Evolutionary conservation across 2,888 invertebrate species (phyloP).

Genomic region (Cheilosia vernalis): DNA sequence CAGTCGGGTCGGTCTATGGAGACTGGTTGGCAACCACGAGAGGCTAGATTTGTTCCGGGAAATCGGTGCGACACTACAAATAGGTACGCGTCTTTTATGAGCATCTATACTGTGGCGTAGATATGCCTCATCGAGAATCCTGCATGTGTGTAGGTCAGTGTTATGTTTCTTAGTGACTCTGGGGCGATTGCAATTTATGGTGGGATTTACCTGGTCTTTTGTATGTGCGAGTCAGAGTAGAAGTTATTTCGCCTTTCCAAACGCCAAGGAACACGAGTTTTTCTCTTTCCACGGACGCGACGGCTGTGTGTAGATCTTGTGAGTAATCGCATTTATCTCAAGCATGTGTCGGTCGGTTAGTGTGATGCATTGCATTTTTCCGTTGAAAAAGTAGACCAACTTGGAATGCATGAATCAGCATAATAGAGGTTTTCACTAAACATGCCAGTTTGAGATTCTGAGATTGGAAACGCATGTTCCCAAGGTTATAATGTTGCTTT

Average conservation of each 20-base stretch:
- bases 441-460: constrained; percentile 42
- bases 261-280: constrained; percentile 27
- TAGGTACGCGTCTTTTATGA: constrained; percentile 56
- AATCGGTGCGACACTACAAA: constrained; percentile 65
- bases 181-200: constrained; percentile 62
- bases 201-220: constrained; percentile 65
- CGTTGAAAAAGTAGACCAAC: constrained; percentile 33
- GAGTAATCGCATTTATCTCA: constrained; percentile 63
- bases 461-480: constrained; percentile 53
- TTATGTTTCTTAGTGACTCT: constrained; percentile 33
- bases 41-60: constrained; percentile 59
- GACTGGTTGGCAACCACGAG: constrained; percentile 36
- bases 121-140: background rate
- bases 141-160: constrained; percentile 68
- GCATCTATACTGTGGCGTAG: constrained; percentile 10
- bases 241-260: constrained; percentile 36
- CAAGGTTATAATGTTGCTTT: constrained; percentile 50
- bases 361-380: constrained; percentile 67
- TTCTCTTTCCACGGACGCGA: constrained; percentile 15
- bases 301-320: constrained; percentile 41
- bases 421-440: constrained; percentile 41
- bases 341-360: constrained; percentile 47
- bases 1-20: background rate
- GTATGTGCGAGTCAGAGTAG: constrained; percentile 15
- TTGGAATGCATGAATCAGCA: constrained; percentile 46